Conservation (phyloP, 2,797 vertebrate species). For the Brotogeris chrysoptera region DNA sequence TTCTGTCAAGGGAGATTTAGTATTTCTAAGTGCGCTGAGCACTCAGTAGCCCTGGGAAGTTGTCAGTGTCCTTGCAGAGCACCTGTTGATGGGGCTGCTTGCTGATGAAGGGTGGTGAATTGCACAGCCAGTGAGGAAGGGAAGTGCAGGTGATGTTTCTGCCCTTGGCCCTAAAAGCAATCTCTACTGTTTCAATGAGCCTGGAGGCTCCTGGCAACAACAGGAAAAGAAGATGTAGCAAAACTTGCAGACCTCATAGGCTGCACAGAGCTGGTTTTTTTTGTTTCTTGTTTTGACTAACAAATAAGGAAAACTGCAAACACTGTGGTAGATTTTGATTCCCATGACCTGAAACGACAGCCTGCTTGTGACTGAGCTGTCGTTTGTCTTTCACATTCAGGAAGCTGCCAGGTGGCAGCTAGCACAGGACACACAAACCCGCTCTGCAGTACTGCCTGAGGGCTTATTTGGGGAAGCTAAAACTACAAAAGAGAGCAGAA, state of each 20-base stretch:
- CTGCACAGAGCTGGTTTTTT: background rate
- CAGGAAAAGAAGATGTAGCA: background rate
- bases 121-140: background rate
- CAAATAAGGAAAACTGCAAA: background rate
- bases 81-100: background rate
- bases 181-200: background rate
- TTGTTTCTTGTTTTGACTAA: background rate
- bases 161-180: background rate
- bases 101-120: background rate
- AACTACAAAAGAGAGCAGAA: background rate
- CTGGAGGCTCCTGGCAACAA: background rate
- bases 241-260: fast-evolving
- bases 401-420: background rate
- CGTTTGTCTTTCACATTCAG: background rate
- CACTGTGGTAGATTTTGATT: background rate
- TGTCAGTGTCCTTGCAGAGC: background rate
- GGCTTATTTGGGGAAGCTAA: background rate
- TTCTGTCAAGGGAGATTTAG: background rate
- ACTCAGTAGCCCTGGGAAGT: background rate
- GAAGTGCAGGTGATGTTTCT: background rate
- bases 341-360: background rate
- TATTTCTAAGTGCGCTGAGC: background rate
- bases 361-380: background rate
- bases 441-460: background rate
- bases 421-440: background rate